Evolutionary conservation across 1,140 invertebrate genomes (phyloP).

Genomic region (Drosophila biarmipes): DNA sequence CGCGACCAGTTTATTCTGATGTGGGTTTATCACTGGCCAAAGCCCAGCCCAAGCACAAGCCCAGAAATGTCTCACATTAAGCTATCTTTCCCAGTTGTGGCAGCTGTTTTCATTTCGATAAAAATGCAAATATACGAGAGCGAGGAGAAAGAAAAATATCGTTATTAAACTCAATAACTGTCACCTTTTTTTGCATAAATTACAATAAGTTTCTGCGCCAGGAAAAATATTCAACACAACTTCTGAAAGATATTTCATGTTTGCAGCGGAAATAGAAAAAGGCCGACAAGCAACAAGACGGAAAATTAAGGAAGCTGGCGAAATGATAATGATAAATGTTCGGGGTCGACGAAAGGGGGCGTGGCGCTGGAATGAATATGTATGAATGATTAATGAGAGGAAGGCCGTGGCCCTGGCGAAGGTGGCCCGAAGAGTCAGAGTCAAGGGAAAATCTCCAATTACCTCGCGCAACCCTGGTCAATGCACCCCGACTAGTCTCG

Average conservation of each 20-base stretch:
- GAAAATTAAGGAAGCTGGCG: conserved; percentile 47
- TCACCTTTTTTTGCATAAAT: conserved; percentile 66
- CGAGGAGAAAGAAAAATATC: conserved; percentile 39
- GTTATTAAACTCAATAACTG: conserved; percentile 75
- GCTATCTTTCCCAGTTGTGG: conserved; percentile 31
- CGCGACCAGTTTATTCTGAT: conserved; percentile 20
- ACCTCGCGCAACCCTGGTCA: conserved; percentile 34
- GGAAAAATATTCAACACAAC: conserved; percentile 11
- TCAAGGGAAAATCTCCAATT: conserved; percentile 43
- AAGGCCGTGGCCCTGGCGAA: conserved; percentile 1
- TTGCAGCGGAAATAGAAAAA: conserved; percentile 63
- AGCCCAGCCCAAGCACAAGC: not conserved
- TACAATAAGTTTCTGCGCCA: conserved; percentile 64
- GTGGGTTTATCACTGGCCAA: conserved; percentile 36
- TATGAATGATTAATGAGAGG: conserved; percentile 73
- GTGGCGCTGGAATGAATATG: conserved; percentile 59
- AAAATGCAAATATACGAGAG: conserved; percentile 58
- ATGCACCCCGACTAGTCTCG: conserved; percentile 38
- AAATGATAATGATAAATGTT: conserved; percentile 78
- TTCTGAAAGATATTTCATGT: conserved; percentile 42
- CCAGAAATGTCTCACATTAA: conserved; percentile 13
- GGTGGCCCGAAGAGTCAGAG: conserved; percentile 20
- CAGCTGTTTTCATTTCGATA: conserved; percentile 65
- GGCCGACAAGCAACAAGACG: conserved; percentile 38
- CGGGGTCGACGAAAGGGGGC: conserved; percentile 23